Percentiles rank a stretch among this genome's conserved stretches.
Evolutionary conservation across 2,888 invertebrate genomes (phyloP).

Genomic region (Pheosia tremula): DNA sequence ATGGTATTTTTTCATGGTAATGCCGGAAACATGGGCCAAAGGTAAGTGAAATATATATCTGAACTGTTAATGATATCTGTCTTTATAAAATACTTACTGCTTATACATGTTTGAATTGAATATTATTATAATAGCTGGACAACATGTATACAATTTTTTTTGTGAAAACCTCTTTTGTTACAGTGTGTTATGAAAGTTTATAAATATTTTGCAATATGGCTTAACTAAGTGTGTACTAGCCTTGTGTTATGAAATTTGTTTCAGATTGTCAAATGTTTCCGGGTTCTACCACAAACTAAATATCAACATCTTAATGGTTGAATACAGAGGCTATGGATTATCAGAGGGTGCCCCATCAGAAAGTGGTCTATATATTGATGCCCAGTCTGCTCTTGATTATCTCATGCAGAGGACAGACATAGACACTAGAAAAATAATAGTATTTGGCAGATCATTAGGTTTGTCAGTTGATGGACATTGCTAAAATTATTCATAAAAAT

Average conservation of each 20-base stretch:
- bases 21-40: conserved; percentile 98
- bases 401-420: conserved; percentile 92
- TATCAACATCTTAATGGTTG: conserved; percentile 96
- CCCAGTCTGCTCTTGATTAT: conserved; percentile 94
- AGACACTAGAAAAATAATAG: conserved; percentile 92
- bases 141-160: too few species aligned
- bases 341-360: conserved; percentile 96
- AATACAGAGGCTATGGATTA: conserved; percentile 97
- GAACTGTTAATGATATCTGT: too few species aligned
- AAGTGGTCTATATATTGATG: conserved; percentile 94
- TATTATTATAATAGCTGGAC: too few species aligned
- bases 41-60: conserved; percentile 68
- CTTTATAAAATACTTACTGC: too few species aligned
- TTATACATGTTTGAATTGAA: too few species aligned
- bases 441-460: conserved; percentile 96
- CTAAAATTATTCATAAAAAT: too few species aligned
- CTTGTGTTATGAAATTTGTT: conserved; percentile 24
- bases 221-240: too few species aligned
- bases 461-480: conserved; percentile 30
- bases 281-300: conserved; percentile 92
- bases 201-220: too few species aligned
- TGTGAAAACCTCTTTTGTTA: too few species aligned
- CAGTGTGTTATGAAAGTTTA: too few species aligned
- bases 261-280: conserved; percentile 93
- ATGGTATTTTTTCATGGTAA: conserved; percentile 97